A percentile compares a stretch with the other conserved stretches of the same genome.
phyloP scores from a whole-genome alignment of 2,113 vertebrate genomes.

The Cololabis saira region DNA sequence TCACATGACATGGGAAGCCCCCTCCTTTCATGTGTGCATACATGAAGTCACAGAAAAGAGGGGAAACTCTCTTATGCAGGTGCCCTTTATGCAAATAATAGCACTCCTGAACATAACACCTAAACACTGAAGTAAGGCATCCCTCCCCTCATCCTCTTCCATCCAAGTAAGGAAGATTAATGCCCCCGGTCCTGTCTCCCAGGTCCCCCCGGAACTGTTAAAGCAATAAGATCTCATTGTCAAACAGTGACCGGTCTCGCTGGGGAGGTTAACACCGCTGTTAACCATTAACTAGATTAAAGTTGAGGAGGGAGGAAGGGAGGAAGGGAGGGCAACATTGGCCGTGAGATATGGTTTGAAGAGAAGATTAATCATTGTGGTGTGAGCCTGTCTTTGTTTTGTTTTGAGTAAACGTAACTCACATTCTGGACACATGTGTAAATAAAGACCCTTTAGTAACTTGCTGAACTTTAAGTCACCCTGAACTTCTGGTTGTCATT shows the following conservation, averaged over 20 bases:
- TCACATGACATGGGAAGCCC: conserved; percentile 63
- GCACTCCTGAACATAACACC: conserved; percentile 4
- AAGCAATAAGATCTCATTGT: conserved; percentile 71
- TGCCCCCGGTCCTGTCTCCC: conserved; percentile 50
- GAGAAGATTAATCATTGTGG: conserved; percentile 21
- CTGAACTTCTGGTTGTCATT: conserved; percentile 41
- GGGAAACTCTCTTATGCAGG: conserved; percentile 3
- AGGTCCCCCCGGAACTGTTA: conserved; percentile 62
- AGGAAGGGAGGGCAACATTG: conserved; percentile 18
- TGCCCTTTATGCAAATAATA: conserved; percentile 16
- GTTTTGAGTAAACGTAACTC: conserved; percentile 30
- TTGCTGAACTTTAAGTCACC: conserved; percentile 65
- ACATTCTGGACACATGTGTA: conserved; percentile 3
- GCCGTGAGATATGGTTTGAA: conserved; percentile 21
- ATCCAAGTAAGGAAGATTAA: conserved; percentile 54
- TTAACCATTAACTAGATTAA: conserved; percentile 83
- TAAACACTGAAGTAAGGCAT: conserved; percentile 2
- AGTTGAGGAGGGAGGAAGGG: too few species aligned
- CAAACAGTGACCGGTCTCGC: conserved; percentile 73
- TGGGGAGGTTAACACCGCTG: conserved; percentile 68
- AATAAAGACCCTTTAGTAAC: conserved; percentile 28
- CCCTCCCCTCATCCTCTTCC: conserved; percentile 31
- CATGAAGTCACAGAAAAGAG: conserved; percentile 37
- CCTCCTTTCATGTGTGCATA: conserved; percentile 24
- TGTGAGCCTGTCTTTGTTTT: conserved; percentile 10